Conservation (phyloP, 2,888 invertebrate genomes). For the Rhamnusium bicolor region DNA sequence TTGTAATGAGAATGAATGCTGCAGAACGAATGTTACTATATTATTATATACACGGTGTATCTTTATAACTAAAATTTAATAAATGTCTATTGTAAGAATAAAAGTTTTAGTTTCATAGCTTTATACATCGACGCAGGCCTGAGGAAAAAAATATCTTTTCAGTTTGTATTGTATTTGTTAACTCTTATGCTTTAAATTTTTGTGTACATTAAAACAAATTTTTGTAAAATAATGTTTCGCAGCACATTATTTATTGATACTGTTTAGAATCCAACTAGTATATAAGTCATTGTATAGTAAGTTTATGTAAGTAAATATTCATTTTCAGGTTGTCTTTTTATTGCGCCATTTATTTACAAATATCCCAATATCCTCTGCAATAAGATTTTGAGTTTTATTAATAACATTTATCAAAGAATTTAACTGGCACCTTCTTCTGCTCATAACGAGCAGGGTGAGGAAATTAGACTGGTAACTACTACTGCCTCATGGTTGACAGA, state of each 20-base stretch:
- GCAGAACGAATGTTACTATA: slow-evolving; percentile 41
- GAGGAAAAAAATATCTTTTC: slow-evolving; percentile 38
- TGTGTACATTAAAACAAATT: slow-evolving; percentile 45
- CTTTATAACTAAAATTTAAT: slow-evolving; percentile 44
- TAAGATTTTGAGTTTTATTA: no score
- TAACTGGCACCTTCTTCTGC: no score
- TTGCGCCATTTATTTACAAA: no score
- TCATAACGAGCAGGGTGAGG: no score
- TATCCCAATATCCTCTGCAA: no score
- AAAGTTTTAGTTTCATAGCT: slow-evolving; percentile 43
- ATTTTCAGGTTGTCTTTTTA: slow-evolving; percentile 41
- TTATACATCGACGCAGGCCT: slow-evolving; percentile 58
- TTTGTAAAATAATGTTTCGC: slow-evolving; percentile 50
- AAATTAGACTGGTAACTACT: no score
- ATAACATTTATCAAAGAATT: no score
- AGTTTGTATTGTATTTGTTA: slow-evolving; percentile 29
- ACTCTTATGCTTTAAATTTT: slow-evolving; percentile 38
- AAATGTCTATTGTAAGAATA: slow-evolving; percentile 41
- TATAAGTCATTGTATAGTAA: slow-evolving; percentile 59
- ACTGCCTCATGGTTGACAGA: no score
- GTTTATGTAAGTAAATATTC: slow-evolving; percentile 60
- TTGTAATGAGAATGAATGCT: slow-evolving; percentile 50
- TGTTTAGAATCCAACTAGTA: slow-evolving; percentile 25
- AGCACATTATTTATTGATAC: slow-evolving; percentile 36
- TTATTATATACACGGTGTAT: slow-evolving; percentile 42